Evolutionary conservation across 2,888 invertebrate genomes (phyloP), one percentile per base, ranked within the genome.

Genomic region (Herminia tarsipennalis): DNA sequence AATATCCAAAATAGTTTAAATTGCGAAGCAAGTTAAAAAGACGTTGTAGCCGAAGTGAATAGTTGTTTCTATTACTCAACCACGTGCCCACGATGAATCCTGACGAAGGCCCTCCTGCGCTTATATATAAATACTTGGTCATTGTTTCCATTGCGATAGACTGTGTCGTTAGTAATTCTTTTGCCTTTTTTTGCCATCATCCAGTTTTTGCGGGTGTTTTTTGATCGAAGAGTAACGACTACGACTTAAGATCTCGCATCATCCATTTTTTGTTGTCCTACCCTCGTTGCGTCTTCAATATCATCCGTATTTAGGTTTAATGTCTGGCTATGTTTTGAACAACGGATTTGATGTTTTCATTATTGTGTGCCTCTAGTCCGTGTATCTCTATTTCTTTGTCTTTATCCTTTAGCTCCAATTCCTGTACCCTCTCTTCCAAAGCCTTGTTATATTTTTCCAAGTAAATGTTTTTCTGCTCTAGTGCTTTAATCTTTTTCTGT

Each of bases 361-460:
- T 24, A 5, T 24, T 6, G 1, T 12, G 14, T 14, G 3, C 16
- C 8, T 39, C 30, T 10, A 30, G 1, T 8, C 39, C 39, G 8
- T 24, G 22, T 10, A 39, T 30, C 32, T 39, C 39, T 36, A 42
- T 24, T 16, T 42, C 32, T 29, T 46, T 49, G 24, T 49, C 40
- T 36, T 46, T 48, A 1, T 49, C 53, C 8, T 35, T 37, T 14
- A 21, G 38, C 14, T 54, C 47, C 16, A 53, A 17, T 10, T 34
- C 40, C 8, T n/a, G n/a, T n/a, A n/a, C n/a, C n/a, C n/a, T n/a
- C n/a, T n/a, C n/a, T n/a, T n/a, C n/a, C n/a, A n/a, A 21, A 6
- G 52, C 46, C 39, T 40, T 52, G 16, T 46, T 51, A 9, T 18
- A 51, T 20, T 46, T 51, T 27, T 51, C 51, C 8, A 51, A 13